Percentiles rank a stretch among this genome's conserved stretches.
phyloP scores from a whole-genome alignment of 2,888 invertebrate species.

The Chironomus tentans region DNA sequence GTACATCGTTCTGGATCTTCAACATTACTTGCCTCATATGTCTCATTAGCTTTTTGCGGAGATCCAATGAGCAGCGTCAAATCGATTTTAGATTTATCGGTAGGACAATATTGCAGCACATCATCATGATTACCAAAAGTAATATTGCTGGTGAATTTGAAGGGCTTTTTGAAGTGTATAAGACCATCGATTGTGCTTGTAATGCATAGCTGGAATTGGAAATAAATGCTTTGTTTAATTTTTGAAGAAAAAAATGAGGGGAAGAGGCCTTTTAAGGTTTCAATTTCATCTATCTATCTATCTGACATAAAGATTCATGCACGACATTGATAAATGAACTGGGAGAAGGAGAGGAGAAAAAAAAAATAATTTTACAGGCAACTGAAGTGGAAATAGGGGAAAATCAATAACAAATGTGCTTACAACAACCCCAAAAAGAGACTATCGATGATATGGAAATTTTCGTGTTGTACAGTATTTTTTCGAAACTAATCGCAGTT shows the following conservation, averaged over 20 bases:
- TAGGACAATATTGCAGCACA: slow-evolving; percentile 4
- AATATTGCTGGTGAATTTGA: slow-evolving; percentile 37
- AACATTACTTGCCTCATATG: background rate
- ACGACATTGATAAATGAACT: slow-evolving; percentile 18
- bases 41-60: background rate
- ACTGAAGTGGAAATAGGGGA: background rate
- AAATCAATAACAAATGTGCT: slow-evolving; percentile 4
- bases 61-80: background rate
- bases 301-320: background rate
- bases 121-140: slow-evolving; percentile 34
- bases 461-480: background rate
- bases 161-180: slow-evolving; percentile 40
- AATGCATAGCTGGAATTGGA: slow-evolving; percentile 36
- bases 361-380: background rate
- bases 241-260: background rate
- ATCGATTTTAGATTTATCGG: slow-evolving; percentile 18
- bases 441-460: background rate
- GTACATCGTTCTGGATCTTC: background rate
- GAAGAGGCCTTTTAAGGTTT: background rate
- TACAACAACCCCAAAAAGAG: background rate
- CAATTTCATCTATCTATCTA: background rate
- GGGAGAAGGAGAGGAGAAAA: background rate
- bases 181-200: slow-evolving; percentile 39
- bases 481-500: slow-evolving; percentile 5
- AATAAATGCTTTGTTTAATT: background rate